Evolutionary conservation across 2,888 invertebrate species (phyloP).

Genomic region (Thereva unica): DNA sequence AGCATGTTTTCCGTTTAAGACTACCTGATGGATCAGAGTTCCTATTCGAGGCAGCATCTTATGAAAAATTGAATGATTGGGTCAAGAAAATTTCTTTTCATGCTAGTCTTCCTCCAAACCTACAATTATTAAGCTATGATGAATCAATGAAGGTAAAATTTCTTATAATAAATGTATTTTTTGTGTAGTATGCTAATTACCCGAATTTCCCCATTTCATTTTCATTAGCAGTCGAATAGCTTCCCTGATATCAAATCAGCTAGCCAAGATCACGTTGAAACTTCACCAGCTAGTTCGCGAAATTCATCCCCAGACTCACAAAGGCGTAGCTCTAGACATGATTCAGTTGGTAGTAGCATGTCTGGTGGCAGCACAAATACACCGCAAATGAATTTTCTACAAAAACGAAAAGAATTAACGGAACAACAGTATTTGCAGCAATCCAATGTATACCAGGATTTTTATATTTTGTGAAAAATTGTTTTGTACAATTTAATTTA

Average conservation of each 20-base stretch:
- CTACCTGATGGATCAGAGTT: constrained; percentile 92
- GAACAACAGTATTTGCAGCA: constrained; percentile 50
- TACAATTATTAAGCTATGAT: constrained; percentile 84
- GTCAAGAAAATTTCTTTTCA: constrained; percentile 91
- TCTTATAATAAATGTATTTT: not conserved
- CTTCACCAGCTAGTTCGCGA: constrained; percentile 62
- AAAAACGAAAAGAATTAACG: constrained; percentile 56
- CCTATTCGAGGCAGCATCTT: constrained; percentile 77
- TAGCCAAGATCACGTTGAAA: constrained; percentile 55
- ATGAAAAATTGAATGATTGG: constrained; percentile 84
- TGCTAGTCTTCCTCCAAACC: constrained; percentile 85
- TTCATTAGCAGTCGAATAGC: constrained; percentile 55
- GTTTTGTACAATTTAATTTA: not conserved
- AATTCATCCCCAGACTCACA: constrained; percentile 63
- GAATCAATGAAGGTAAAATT: constrained; percentile 64
- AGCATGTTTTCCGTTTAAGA: constrained; percentile 86
- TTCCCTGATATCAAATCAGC: constrained; percentile 55
- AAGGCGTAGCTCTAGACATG: constrained; percentile 54
- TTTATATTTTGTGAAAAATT: not conserved
- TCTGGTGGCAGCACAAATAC: constrained; percentile 56
- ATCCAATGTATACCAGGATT: constrained; percentile 18
- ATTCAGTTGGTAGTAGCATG: constrained; percentile 52
- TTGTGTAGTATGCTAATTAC: constrained; percentile 11
- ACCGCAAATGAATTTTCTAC: constrained; percentile 62
- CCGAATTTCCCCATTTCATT: constrained; percentile 14